phyloP scores from a whole-genome alignment of 2,113 vertebrate species.

The Delphinus delphis region DNA sequence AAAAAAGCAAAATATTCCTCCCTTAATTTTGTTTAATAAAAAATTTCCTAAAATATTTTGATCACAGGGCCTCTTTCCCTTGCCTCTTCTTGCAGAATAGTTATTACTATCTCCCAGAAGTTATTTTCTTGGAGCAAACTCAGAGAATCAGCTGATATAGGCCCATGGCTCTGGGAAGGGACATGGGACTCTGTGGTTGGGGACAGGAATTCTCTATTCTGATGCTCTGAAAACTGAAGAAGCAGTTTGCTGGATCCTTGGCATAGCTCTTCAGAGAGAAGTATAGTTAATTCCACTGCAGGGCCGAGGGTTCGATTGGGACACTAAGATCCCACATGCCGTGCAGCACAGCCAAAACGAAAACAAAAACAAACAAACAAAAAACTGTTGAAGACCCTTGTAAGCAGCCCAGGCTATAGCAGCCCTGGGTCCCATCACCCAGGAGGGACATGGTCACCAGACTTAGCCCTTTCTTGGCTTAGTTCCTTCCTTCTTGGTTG shows the following conservation, averaged over 20 bases:
- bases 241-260: background rate
- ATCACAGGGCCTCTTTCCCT: background rate
- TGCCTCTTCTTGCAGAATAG: background rate
- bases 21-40: background rate
- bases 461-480: background rate
- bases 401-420: background rate
- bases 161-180: background rate
- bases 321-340: background rate
- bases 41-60: background rate
- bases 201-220: background rate
- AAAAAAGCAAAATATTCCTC: background rate
- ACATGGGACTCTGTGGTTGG: fast-evolving
- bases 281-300: background rate
- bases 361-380: background rate
- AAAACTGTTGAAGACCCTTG: background rate
- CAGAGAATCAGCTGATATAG: background rate
- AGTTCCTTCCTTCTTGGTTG: background rate
- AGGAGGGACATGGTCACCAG: too few relatives aligned
- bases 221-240: background rate
- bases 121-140: background rate
- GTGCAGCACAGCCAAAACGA: background rate
- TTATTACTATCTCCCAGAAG: background rate
- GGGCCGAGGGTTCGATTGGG: background rate
- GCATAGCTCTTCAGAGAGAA: background rate
- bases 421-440: background rate